phyloP scores from a whole-genome alignment of 2,113 vertebrate genomes.

The Siniperca knerii region DNA sequence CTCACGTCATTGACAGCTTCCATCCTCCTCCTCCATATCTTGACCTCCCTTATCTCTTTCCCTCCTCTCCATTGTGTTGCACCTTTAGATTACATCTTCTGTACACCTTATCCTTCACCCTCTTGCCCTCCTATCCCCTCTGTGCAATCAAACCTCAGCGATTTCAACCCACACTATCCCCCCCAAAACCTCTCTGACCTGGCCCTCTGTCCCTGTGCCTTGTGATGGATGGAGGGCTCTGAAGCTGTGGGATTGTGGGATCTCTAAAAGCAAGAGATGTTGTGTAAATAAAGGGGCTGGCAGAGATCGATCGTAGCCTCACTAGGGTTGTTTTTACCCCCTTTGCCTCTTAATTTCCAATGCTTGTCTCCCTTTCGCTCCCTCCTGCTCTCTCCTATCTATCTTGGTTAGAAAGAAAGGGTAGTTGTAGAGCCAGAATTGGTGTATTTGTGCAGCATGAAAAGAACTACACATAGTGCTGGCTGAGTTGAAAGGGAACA shows the following conservation, averaged over 20 bases:
- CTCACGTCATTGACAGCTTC: conserved; percentile 30
- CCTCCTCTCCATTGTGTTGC: conserved; percentile 18
- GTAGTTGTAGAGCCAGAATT: conserved; percentile 21
- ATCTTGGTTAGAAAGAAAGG: conserved; percentile 36
- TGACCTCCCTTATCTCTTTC: conserved; percentile 10
- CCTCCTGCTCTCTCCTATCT: conserved; percentile 28
- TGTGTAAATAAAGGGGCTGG: conserved; percentile 46
- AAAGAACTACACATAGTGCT: conserved; percentile 20
- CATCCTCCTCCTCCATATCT: conserved; percentile 21
- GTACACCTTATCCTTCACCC: conserved; percentile 44
- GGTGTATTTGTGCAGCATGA: conserved; percentile 35
- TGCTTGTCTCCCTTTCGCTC: conserved; percentile 18
- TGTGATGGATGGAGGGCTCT: conserved; percentile 39
- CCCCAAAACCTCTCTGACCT: conserved; percentile 13
- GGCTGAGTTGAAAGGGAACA: conserved; percentile 16
- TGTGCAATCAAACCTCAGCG: conserved; percentile 27
- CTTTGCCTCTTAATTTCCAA: conserved; percentile 58
- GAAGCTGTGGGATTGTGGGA: conserved; percentile 43
- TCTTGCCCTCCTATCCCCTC: conserved; percentile 10
- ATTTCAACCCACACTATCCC: neutral
- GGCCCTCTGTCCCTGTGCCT: neutral
- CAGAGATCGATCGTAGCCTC: conserved; percentile 35
- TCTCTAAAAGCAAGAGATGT: conserved; percentile 32
- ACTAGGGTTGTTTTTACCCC: conserved; percentile 26
- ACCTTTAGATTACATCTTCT: conserved; percentile 50